phyloP scores from a whole-genome alignment of 1,140 invertebrate species.

The Homalodisca vitripennis region DNA sequence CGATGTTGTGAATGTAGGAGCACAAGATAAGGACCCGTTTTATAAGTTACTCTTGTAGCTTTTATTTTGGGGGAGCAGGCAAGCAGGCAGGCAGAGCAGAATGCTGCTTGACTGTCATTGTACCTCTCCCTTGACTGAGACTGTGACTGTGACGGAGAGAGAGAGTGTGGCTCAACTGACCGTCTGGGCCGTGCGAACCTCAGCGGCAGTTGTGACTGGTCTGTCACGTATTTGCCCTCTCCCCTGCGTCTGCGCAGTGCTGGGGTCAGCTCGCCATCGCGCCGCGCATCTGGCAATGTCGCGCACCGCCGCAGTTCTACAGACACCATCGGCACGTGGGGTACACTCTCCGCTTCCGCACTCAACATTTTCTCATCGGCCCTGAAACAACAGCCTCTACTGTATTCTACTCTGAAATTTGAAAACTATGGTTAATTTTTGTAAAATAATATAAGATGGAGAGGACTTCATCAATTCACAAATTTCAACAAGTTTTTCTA shows the following conservation, averaged over 20 bases:
- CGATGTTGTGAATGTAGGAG: too few species aligned
- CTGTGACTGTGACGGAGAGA: slow-evolving; percentile 9
- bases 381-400: slow-evolving; percentile 19
- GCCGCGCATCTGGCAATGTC: slow-evolving; percentile 50
- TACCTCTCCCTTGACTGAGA: slow-evolving; percentile 11
- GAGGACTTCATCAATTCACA: too few species aligned
- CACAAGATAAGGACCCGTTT: too few species aligned
- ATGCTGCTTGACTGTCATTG: not conserved
- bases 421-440: too few species aligned
- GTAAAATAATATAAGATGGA: too few species aligned
- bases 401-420: too few species aligned
- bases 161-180: slow-evolving; percentile 32
- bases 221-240: slow-evolving; percentile 71
- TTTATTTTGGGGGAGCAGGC: too few species aligned
- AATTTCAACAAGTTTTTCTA: too few species aligned
- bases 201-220: slow-evolving; percentile 69
- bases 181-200: slow-evolving; percentile 63
- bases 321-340: slow-evolving; percentile 7
- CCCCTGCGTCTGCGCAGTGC: slow-evolving; percentile 66
- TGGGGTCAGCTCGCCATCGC: slow-evolving; percentile 50
- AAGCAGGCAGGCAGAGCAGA: too few species aligned
- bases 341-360: slow-evolving; percentile 1
- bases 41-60: too few species aligned
- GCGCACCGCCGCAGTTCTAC: slow-evolving; percentile 46
- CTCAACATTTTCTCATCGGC: slow-evolving; percentile 3